phyloP scores from a whole-genome alignment of 2,888 invertebrate species.

The Himalopsyche japonica region DNA sequence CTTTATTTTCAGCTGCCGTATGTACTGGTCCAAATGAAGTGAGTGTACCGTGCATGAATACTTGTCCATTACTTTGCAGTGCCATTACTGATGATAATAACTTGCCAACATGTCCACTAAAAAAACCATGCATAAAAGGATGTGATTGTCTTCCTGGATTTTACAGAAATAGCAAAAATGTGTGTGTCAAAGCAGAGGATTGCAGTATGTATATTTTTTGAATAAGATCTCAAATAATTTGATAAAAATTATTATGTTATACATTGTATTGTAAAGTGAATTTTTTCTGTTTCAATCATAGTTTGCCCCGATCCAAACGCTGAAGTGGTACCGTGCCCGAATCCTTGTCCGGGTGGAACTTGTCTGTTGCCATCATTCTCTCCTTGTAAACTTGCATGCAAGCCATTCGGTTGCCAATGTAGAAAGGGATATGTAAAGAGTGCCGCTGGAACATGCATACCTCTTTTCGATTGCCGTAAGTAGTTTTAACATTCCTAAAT shows the following conservation, averaged over 20 bases:
- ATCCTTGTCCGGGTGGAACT: conserved; percentile 27
- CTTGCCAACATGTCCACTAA: background rate
- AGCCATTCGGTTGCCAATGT: conserved; percentile 14
- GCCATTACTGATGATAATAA: background rate
- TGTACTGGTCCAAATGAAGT: conserved; percentile 14
- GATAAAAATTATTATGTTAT: too few relatives aligned
- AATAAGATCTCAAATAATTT: too few relatives aligned
- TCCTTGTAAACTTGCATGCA: background rate
- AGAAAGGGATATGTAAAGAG: conserved; percentile 16
- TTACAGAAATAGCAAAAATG: conserved; percentile 6
- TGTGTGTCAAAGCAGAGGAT: conserved; percentile 15
- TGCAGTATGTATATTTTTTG: background rate
- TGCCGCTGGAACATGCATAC: conserved; percentile 9
- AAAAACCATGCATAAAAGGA: background rate
- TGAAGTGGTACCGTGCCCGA: conserved; percentile 18
- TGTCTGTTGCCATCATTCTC: background rate
- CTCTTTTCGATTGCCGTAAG: conserved; percentile 14
- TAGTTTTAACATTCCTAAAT: background rate
- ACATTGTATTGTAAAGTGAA: too few relatives aligned
- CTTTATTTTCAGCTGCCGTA: background rate
- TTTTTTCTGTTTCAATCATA: background rate
- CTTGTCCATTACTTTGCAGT: conserved; percentile 6
- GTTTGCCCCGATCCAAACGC: conserved; percentile 28
- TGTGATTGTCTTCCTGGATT: conserved; percentile 21
- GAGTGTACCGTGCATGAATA: background rate